Evolutionary conservation across 2,113 vertebrate genomes (phyloP), one percentile per base, ranked within the genome.

Genomic region (Hippopotamus amphibius): DNA sequence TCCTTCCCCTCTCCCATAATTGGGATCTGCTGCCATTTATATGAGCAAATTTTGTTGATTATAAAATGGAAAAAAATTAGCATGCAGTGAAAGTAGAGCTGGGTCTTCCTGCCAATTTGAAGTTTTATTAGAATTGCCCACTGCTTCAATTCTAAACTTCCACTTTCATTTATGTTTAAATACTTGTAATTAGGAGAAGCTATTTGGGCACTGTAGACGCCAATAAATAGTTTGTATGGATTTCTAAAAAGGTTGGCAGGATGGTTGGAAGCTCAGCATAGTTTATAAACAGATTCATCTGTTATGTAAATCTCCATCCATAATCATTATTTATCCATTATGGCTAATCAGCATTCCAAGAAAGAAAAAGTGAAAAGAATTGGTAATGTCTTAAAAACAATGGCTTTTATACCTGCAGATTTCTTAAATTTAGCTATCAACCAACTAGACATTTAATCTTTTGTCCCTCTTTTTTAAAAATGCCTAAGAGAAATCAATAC

Each of bases 101-200:
- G 71, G 46, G 24, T 93, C 65, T 97, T 84, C 46, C 33, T 82
- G 91, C 63, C 95, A 95, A 94, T 93, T 87, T 80, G 41, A 96
- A 96, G 76, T 97, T 96, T 95, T 93, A 88, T 97, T 92, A 95
- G 96, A 93, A 95, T 88, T 90, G 59, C 63, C 66, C 46, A 72
- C 83, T 96, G 65, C 87, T 92, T 96, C 93, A 92, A 87, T 96
- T 94, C 66, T 81, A 92, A 91, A 83, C 72, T 94, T 94, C 86
- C 72, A 41, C 57, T 96, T 97, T 93, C 95, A 93, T 95, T 97
- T 90, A 66, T 96, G 96, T 97, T 97, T 97, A 96, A 97, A 96
- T 96, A 96, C 57, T 95, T 93, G 76, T 93, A 95, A 97, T 96
- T 94, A 97, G 82, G 55, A 83, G 79, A 95, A 72, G 69, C 79